Evolutionary conservation across 2,113 vertebrate species (phyloP).

Genomic region (Aleadryas rufinucha): DNA sequence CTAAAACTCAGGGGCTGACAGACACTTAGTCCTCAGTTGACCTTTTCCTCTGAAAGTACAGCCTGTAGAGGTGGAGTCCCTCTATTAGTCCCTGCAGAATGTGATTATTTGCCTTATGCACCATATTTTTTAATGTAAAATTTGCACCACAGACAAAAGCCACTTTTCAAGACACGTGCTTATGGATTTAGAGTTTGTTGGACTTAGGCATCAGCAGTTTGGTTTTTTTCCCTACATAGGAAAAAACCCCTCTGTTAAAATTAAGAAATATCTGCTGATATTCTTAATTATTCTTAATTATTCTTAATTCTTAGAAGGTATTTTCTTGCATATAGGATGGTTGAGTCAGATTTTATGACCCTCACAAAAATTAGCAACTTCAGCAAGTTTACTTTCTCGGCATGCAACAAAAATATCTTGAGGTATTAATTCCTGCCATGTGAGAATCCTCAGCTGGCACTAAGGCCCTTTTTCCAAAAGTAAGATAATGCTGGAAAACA

Average conservation of each 20-base stretch:
- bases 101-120: not conserved
- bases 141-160: not conserved
- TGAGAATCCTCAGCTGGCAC: not conserved
- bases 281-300: too few relatives aligned
- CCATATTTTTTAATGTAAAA: not conserved
- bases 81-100: not conserved
- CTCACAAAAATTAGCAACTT: not conserved
- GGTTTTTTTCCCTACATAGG: not conserved
- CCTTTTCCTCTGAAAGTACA: not conserved
- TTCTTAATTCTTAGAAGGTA: not conserved
- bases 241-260: not conserved
- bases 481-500: not conserved
- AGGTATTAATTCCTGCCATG: not conserved
- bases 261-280: too few relatives aligned
- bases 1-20: not conserved
- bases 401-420: not conserved
- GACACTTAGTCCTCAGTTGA: rapidly evolving
- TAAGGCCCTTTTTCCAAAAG: not conserved
- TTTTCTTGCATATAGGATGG: not conserved
- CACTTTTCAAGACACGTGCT: not conserved
- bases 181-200: not conserved
- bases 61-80: not conserved
- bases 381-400: not conserved
- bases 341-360: not conserved
- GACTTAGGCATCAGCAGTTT: not conserved